phyloP scores from a whole-genome alignment of 2,888 invertebrate genomes.

The Drosophila barbarae region DNA sequence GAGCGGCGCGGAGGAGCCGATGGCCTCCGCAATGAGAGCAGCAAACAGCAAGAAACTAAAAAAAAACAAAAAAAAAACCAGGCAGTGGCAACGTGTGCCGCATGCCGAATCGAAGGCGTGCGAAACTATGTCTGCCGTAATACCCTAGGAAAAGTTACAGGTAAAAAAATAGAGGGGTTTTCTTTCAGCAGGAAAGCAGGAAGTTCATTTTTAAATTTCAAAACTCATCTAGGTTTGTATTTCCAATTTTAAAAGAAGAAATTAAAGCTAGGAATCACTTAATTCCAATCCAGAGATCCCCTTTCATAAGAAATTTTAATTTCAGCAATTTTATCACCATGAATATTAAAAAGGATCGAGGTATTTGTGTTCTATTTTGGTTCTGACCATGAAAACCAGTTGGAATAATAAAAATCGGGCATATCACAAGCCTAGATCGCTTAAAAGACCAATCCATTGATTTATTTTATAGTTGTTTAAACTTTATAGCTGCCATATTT shows the following conservation, averaged over 20 bases:
- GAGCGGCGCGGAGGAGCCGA: conserved; percentile 32
- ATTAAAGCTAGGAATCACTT: background rate
- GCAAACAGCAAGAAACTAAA: conserved; percentile 21
- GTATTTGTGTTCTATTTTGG: conserved; percentile 7
- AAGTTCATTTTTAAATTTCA: background rate
- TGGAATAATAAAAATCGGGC: conserved; percentile 1
- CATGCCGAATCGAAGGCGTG: conserved; percentile 70
- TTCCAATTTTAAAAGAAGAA: background rate
- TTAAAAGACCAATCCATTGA: conserved; percentile 1
- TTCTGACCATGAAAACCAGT: conserved; percentile 12
- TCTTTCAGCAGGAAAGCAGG: background rate
- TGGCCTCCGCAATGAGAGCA: conserved; percentile 66
- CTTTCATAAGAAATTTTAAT: conserved; percentile 4
- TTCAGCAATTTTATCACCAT: background rate
- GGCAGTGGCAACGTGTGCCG: conserved; percentile 59
- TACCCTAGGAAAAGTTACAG: conserved; percentile 28
- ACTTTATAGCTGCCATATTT: conserved; percentile 20
- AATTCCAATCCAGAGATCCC: background rate
- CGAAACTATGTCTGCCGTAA: conserved; percentile 58
- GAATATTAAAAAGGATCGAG: conserved; percentile 1
- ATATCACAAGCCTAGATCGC: conserved; percentile 5
- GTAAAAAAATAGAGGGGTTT: background rate
- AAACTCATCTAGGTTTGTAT: background rate
- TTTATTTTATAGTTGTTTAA: conserved; percentile 15
- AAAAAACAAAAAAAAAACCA: conserved; percentile 8